Evolutionary conservation across 1,140 invertebrate species (phyloP).

Genomic region (Triops longicaudatus): DNA sequence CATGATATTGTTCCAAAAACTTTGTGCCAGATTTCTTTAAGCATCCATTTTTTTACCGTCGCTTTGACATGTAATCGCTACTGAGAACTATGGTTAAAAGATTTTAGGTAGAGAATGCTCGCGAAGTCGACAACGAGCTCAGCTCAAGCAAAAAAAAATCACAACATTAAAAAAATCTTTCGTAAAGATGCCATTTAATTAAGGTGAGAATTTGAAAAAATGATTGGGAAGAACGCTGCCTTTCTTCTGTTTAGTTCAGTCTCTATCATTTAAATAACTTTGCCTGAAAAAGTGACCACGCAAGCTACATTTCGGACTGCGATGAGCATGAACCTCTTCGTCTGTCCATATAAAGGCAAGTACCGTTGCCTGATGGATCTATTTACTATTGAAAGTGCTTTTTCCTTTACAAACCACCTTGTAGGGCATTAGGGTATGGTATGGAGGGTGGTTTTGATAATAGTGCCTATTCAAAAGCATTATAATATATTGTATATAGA

Average conservation of each 20-base stretch:
- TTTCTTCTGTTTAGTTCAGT: not conserved
- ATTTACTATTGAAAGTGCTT: not conserved
- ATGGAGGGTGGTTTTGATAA: not conserved
- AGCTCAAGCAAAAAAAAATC: too few species aligned
- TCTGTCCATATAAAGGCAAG: conserved; percentile 12
- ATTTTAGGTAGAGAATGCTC: too few species aligned
- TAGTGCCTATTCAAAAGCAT: not conserved
- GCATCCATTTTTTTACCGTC: too few species aligned
- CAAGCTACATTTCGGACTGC: not conserved
- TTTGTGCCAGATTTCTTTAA: too few species aligned
- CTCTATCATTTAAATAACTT: not conserved
- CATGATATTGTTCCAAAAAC: too few species aligned
- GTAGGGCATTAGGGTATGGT: not conserved
- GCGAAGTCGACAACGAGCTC: too few species aligned
- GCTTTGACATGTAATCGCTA: too few species aligned
- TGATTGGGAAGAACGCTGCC: not conserved
- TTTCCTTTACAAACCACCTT: not conserved
- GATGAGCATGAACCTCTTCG: not conserved
- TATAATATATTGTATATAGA: not conserved
- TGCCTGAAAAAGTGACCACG: not conserved
- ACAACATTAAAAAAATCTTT: too few species aligned
- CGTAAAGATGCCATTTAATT: too few species aligned
- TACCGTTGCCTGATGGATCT: not conserved
- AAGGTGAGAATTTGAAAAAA: too few species aligned
- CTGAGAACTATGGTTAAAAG: too few species aligned